Evolutionary conservation across 1,140 invertebrate species (phyloP).

Genomic region (Drosophila triauraria): DNA sequence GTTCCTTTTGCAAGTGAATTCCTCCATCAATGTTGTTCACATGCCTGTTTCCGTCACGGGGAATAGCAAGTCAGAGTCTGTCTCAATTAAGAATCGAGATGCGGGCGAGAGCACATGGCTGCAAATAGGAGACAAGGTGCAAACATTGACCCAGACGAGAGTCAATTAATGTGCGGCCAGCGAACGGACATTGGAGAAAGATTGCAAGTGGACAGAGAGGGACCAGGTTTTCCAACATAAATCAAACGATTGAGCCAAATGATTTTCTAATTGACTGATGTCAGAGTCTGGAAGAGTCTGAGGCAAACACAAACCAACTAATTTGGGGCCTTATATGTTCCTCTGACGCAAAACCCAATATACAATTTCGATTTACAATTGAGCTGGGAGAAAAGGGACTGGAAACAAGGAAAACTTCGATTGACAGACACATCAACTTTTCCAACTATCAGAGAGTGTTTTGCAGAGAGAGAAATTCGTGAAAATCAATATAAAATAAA

Average conservation of each 20-base stretch:
- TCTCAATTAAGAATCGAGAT: constrained; percentile 46
- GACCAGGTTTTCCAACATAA: constrained; percentile 37
- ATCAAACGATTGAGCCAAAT: constrained; percentile 68
- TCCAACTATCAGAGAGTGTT: not conserved
- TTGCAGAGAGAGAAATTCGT: not conserved
- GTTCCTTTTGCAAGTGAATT: not conserved
- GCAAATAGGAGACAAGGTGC: constrained; percentile 35
- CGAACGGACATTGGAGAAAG: not conserved
- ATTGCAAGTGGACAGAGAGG: constrained; percentile 12
- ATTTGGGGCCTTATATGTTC: constrained; percentile 18
- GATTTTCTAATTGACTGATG: constrained; percentile 68
- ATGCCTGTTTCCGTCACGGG: constrained; percentile 30
- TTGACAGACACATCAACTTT: constrained; percentile 26
- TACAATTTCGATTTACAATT: constrained; percentile 52
- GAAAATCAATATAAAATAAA: not conserved
- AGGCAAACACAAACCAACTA: constrained; percentile 21
- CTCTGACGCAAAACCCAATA: constrained; percentile 35
- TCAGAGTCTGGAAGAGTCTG: constrained; percentile 12
- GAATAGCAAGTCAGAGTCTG: constrained; percentile 18
- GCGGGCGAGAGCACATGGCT: constrained; percentile 13
- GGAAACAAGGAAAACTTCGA: constrained; percentile 29
- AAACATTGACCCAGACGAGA: constrained; percentile 56
- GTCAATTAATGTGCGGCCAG: constrained; percentile 67
- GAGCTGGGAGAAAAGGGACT: constrained; percentile 13
- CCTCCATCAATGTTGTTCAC: constrained; percentile 18